Percentiles rank a stretch among this genome's conserved stretches.
Conservation (phyloP, 1,140 invertebrate species). For the Pachypeltis micranthus region DNA sequence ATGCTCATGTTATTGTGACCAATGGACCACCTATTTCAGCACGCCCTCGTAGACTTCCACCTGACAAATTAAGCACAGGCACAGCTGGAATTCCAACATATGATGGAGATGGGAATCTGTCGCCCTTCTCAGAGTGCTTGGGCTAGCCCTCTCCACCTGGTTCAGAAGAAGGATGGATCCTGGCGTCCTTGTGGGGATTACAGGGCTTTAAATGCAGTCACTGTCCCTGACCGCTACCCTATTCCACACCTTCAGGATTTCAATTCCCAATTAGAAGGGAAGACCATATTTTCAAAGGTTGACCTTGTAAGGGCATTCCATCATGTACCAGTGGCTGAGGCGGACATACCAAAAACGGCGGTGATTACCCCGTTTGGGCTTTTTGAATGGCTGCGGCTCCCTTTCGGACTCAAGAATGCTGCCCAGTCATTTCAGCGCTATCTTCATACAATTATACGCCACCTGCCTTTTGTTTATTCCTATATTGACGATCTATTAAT, state of each 20-base stretch:
- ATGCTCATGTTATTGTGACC: constrained; percentile 26
- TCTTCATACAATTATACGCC: constrained; percentile 10
- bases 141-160: constrained; percentile 18
- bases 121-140: constrained; percentile 27
- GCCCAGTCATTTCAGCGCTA: constrained; percentile 17
- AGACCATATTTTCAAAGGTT: neutral
- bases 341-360: neutral
- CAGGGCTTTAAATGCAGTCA: constrained; percentile 34
- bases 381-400: constrained; percentile 18
- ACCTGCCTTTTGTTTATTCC: constrained; percentile 18
- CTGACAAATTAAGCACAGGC: constrained; percentile 25
- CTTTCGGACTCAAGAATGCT: constrained; percentile 17
- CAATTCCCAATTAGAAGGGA: neutral
- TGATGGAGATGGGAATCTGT: constrained; percentile 28
- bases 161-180: constrained; percentile 32
- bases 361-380: constrained; percentile 18
- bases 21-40: constrained; percentile 31
- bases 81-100: constrained; percentile 27
- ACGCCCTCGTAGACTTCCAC: constrained; percentile 30
- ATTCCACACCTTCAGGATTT: constrained; percentile 31
- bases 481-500: constrained; percentile 31
- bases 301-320: neutral
- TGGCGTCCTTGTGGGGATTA: constrained; percentile 37
- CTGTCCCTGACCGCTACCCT: constrained; percentile 34
- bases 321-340: neutral